These are phyloP conservation scores for Drosophila bunnanda DNA, from an alignment of 2,888 invertebrate species.

Conservation along the genomic window DNA sequence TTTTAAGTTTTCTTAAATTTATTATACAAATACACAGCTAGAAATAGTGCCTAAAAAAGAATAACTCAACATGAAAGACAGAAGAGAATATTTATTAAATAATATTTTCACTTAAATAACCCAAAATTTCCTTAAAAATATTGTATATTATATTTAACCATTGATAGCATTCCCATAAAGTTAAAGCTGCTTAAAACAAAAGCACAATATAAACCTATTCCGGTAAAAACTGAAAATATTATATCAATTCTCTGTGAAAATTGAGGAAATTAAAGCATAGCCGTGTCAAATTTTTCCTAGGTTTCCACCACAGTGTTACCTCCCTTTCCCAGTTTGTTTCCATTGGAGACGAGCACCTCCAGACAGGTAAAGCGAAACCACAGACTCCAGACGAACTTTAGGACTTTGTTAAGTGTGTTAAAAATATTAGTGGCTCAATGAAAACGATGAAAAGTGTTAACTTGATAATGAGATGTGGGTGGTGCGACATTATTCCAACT, in stretches of 20 bases:
- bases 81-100: neutral
- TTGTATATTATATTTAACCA: neutral
- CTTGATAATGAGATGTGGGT: constrained; percentile 19
- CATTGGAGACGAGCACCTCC: constrained; percentile 17
- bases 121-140: neutral
- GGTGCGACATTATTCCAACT: constrained; percentile 1
- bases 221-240: neutral
- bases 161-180: neutral
- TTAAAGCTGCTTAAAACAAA: neutral
- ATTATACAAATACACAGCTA: neutral
- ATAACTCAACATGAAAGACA: neutral
- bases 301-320: neutral
- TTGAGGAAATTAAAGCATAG: constrained; percentile 7
- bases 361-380: constrained; percentile 23
- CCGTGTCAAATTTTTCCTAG: constrained; percentile 10
- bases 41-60: neutral
- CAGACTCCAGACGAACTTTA: constrained; percentile 17
- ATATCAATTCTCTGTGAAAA: neutral
- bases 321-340: neutral
- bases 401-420: constrained; percentile 38
- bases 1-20: neutral
- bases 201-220: neutral
- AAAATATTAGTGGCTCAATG: neutral
- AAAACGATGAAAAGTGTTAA: constrained; percentile 21
- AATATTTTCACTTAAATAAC: neutral